A percentile compares a stretch with the other conserved stretches of the same genome.
These are phyloP conservation scores for Amphiprion ocellaris DNA, from an alignment of 2,113 vertebrate species.

Conservation along the genomic window DNA sequence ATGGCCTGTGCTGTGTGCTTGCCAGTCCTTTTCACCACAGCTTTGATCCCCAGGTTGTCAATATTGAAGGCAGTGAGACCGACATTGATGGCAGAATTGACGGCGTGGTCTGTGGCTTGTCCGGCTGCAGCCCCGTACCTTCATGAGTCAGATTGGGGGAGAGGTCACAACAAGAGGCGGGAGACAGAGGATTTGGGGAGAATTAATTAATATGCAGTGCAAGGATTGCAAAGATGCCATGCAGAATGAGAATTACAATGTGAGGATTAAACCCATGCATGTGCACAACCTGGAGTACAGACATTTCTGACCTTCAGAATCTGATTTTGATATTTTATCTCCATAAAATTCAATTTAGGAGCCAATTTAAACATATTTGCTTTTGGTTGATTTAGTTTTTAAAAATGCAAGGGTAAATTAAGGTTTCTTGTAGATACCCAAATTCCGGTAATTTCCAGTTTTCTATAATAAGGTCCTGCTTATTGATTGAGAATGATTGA, in stretches of 20 bases:
- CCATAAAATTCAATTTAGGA: neutral
- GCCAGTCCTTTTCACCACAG: slow-evolving; percentile 94
- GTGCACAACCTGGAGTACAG: slow-evolving; percentile 3
- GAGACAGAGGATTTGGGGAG: slow-evolving; percentile 21
- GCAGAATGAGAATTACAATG: slow-evolving; percentile 4
- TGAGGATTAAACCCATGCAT: slow-evolving; percentile 61
- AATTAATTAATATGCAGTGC: slow-evolving; percentile 28
- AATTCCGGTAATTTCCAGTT: neutral
- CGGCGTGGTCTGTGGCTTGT: slow-evolving; percentile 91
- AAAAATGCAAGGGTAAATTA: neutral
- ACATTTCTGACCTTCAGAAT: slow-evolving; percentile 1
- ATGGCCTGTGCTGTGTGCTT: slow-evolving; percentile 92
- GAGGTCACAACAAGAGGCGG: slow-evolving; percentile 28
- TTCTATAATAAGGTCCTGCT: neutral
- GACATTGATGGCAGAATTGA: slow-evolving; percentile 96
- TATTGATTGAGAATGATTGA: neutral
- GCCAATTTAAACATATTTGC: neutral
- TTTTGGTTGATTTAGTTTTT: neutral
- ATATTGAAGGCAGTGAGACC: slow-evolving; percentile 96
- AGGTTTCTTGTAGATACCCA: neutral
- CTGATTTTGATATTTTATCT: neutral
- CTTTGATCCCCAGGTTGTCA: slow-evolving; percentile 95
- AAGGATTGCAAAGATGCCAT: slow-evolving; percentile 33
- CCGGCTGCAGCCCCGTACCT: slow-evolving; percentile 95
- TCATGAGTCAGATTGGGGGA: slow-evolving; percentile 65